A percentile compares a stretch with the other conserved stretches of the same genome.
Conservation (phyloP, 2,888 invertebrate species). For the Gari tellinella region DNA sequence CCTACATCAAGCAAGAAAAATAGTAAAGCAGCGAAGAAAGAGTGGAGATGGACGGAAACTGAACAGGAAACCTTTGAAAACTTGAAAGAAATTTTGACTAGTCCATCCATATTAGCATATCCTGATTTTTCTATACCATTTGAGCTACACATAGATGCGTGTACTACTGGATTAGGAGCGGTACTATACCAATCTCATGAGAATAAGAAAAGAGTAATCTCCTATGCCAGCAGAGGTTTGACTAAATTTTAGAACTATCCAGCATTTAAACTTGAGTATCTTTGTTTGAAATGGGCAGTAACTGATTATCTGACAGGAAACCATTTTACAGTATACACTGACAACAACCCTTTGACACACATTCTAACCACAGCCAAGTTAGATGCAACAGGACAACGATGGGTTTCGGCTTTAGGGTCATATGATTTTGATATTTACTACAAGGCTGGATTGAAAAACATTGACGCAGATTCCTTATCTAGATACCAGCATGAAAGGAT, state of each 20-base stretch:
- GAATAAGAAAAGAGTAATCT: conserved; percentile 18
- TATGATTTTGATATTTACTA: not conserved
- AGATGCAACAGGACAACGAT: not conserved
- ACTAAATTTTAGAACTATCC: conserved; percentile 27
- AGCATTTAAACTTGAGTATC: conserved; percentile 23
- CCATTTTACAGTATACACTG: conserved; percentile 2
- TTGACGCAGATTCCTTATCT: conserved; percentile 16
- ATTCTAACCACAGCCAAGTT: conserved; percentile 7
- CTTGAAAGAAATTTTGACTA: conserved; percentile 10
- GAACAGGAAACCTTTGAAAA: conserved; percentile 18
- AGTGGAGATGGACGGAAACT: conserved; percentile 26
- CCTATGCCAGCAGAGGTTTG: conserved; percentile 28
- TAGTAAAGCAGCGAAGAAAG: not conserved
- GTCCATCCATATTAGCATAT: conserved; percentile 23
- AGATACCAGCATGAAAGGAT: conserved; percentile 16
- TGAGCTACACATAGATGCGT: conserved; percentile 28
- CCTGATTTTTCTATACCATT: conserved; percentile 20
- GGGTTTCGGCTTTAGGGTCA: not conserved
- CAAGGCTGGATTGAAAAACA: conserved; percentile 9
- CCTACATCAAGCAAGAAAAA: conserved; percentile 11
- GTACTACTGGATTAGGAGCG: conserved; percentile 17
- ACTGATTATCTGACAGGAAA: conserved; percentile 10
- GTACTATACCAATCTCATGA: conserved; percentile 31
- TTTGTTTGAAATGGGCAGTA: conserved; percentile 47
- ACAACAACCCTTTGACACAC: conserved; percentile 35